A percentile compares a stretch with the other conserved stretches of the same genome.
Evolutionary conservation across 2,797 vertebrate genomes (phyloP).

Genomic region (Anabacerthia variegaticeps): DNA sequence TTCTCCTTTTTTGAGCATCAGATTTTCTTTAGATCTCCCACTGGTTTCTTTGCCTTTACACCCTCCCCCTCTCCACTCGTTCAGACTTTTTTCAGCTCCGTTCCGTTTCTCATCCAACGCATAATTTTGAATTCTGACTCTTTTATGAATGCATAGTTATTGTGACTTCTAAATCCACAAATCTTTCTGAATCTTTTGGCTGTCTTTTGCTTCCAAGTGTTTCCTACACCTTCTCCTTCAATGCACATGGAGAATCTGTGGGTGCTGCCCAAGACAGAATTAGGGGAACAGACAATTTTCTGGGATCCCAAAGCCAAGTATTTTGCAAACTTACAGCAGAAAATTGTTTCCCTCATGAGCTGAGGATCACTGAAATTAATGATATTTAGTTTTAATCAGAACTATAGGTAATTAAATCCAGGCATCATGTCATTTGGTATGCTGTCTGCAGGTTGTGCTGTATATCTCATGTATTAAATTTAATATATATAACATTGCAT

Average conservation of each 20-base stretch:
- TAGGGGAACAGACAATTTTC: neutral
- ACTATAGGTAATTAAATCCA: neutral
- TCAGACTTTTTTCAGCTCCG: conserved; percentile 45
- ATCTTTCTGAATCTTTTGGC: conserved; percentile 41
- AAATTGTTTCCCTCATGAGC: neutral
- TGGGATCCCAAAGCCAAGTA: neutral
- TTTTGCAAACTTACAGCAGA: neutral
- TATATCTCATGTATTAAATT: neutral
- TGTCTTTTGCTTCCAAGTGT: conserved; percentile 21
- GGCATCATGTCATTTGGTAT: neutral
- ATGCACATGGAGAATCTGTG: neutral
- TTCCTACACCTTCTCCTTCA: conserved; percentile 11
- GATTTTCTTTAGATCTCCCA: conserved; percentile 30
- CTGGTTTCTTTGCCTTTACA: conserved; percentile 58
- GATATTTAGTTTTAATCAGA: neutral
- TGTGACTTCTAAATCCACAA: neutral
- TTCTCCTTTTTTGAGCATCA: conserved; percentile 40
- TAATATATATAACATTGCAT: neutral
- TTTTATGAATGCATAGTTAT: neutral
- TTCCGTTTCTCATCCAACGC: conserved; percentile 59
- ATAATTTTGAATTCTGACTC: conserved; percentile 34
- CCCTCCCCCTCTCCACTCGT: conserved; percentile 13
- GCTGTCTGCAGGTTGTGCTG: neutral
- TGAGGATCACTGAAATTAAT: neutral
- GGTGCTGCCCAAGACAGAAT: neutral